These are phyloP conservation scores for Teleogryllus oceanicus DNA, from an alignment of 2,888 invertebrate genomes.

Conservation along the genomic window DNA sequence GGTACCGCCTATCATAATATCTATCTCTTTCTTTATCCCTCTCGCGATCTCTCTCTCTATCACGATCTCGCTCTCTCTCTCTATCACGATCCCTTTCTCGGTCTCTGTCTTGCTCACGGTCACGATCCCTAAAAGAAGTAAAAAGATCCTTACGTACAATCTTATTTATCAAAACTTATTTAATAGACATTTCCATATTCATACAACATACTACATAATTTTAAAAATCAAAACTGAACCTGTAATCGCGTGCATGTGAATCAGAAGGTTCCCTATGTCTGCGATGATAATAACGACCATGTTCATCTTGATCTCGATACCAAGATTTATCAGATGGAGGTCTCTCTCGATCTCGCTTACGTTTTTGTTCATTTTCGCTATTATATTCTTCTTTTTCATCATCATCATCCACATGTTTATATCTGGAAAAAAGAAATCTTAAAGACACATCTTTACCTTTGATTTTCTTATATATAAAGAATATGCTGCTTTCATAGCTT, in stretches of 20 bases:
- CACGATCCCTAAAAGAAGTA: constrained; percentile 4
- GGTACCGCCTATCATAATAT: constrained; percentile 42
- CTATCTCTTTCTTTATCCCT: constrained; percentile 39
- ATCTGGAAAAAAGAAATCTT: no score
- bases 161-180: not conserved
- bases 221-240: not conserved
- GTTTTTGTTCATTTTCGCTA: constrained; percentile 34
- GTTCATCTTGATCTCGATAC: constrained; percentile 31
- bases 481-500: no score
- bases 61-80: constrained; percentile 27
- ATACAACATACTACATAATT: not conserved
- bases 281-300: constrained; percentile 28
- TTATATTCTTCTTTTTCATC: constrained; percentile 35
- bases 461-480: no score
- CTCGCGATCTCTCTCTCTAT: constrained; percentile 36
- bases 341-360: not conserved
- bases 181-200: not conserved
- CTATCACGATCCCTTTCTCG: constrained; percentile 6
- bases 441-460: no score
- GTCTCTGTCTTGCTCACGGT: constrained; percentile 23
- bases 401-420: constrained; percentile 33
- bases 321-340: constrained; percentile 21
- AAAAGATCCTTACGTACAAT: not conserved
- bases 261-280: not conserved
- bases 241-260: not conserved